Percentiles rank a stretch among this genome's conserved stretches.
Evolutionary conservation across 2,113 vertebrate species (phyloP).

Genomic region (Sebastes fasciatus): DNA sequence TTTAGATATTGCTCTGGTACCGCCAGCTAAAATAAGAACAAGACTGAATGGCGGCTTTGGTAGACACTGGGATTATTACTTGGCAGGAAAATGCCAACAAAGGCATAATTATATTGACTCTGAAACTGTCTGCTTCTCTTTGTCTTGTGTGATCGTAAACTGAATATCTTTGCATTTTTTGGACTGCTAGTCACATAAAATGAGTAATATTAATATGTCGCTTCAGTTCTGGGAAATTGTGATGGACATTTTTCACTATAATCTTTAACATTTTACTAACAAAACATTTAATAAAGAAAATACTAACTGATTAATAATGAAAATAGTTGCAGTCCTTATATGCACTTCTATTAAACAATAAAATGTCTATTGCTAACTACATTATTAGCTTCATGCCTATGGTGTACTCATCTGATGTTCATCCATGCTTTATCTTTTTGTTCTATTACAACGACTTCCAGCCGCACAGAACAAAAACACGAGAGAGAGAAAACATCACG

Average conservation of each 20-base stretch:
- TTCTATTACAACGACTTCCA: not conserved
- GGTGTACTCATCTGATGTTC: not conserved
- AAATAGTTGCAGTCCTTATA: not conserved
- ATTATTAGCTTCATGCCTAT: not conserved
- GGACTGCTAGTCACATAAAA: not conserved
- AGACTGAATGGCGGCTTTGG: not conserved
- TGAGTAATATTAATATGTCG: not conserved
- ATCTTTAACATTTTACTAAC: not conserved
- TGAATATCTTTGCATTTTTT: not conserved
- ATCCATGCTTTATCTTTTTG: not conserved
- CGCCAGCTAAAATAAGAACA: constrained; percentile 30
- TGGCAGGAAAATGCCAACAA: constrained; percentile 17
- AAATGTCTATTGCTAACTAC: not conserved
- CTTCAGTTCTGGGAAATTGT: not conserved
- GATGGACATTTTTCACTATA: not conserved
- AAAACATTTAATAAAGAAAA: not conserved
- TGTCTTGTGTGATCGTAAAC: not conserved
- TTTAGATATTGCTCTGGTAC: constrained; percentile 22
- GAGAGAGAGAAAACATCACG: not conserved
- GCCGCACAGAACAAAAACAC: not conserved
- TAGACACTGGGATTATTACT: constrained; percentile 6
- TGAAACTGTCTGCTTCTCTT: too few relatives aligned
- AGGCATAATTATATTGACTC: constrained; percentile 25
- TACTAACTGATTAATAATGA: not conserved
- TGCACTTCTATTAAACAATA: not conserved